Evolutionary conservation across 2,113 vertebrate genomes (phyloP).

Genomic region (Prietella phreatophila): DNA sequence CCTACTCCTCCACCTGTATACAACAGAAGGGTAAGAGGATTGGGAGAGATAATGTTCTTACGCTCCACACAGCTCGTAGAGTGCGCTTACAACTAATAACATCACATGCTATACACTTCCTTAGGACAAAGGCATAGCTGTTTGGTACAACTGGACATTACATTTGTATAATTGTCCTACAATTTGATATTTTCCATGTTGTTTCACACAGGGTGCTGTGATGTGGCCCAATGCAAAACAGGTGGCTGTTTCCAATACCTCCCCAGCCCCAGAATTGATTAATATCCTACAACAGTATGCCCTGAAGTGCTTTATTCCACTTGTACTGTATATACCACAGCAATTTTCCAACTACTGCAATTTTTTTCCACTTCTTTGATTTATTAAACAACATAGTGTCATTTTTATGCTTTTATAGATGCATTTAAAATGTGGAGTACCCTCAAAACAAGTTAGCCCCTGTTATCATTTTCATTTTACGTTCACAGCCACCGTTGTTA

Average conservation of each 20-base stretch:
- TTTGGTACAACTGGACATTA: not conserved
- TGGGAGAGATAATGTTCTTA: conserved; percentile 78
- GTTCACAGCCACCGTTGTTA: not conserved
- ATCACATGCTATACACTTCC: conserved; percentile 20
- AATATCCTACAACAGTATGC: not conserved
- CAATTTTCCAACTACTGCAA: too few species aligned
- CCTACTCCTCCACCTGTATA: conserved; percentile 64
- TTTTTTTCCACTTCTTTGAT: too few species aligned
- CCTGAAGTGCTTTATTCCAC: too few species aligned
- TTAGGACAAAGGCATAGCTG: not conserved
- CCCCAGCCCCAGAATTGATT: not conserved
- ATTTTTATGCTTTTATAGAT: not conserved
- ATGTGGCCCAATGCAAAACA: not conserved
- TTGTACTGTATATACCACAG: too few species aligned
- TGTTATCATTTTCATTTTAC: not conserved
- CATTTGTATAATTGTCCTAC: not conserved
- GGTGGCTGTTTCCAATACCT: not conserved
- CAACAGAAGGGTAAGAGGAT: conserved; percentile 77
- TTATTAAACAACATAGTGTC: too few species aligned
- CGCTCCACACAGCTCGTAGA: conserved; percentile 23
- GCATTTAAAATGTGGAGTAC: not conserved
- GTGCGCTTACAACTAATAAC: conserved; percentile 16
- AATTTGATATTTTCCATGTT: not conserved
- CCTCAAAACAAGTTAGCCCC: not conserved
- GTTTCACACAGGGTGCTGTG: not conserved